phyloP scores from a whole-genome alignment of 2,888 invertebrate genomes.

The Hypomecis atomaria region DNA sequence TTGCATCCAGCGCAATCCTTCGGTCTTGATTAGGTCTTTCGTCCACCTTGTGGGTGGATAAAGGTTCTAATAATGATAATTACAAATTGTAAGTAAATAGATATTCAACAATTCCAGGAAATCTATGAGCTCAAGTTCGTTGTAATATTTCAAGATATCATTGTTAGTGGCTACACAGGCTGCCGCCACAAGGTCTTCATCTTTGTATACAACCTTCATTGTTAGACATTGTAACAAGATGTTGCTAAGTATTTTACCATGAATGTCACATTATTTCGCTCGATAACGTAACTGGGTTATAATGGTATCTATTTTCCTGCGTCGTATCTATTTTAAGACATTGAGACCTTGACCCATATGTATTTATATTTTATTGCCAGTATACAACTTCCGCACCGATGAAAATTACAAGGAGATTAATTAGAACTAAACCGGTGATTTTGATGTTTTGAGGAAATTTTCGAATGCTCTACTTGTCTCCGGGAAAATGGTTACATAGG shows the following conservation, averaged over 20 bases:
- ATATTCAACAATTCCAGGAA: not conserved
- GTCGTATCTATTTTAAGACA: conserved; percentile 1
- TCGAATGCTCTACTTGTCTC: too few relatives aligned
- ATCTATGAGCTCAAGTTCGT: conserved; percentile 12
- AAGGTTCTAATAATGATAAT: too few relatives aligned
- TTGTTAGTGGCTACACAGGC: conserved; percentile 1
- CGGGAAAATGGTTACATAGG: too few relatives aligned
- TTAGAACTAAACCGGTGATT: not conserved
- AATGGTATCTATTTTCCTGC: not conserved
- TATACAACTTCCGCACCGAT: not conserved
- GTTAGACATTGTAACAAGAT: not conserved
- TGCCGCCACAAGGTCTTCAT: conserved; percentile 4
- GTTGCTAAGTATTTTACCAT: not conserved
- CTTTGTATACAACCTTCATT: conserved; percentile 13
- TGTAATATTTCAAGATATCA: not conserved
- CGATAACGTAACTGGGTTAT: conserved; percentile 4
- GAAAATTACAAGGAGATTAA: not conserved
- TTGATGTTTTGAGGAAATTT: not conserved
- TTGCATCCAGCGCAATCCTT: too few relatives aligned
- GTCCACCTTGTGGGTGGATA: too few relatives aligned
- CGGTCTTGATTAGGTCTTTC: too few relatives aligned
- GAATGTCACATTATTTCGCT: not conserved
- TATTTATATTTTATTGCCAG: not conserved
- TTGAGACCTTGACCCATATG: not conserved
- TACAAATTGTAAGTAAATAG: too few relatives aligned